A percentile compares a stretch with the other conserved stretches of the same genome.
phyloP scores from a whole-genome alignment of 2,888 invertebrate genomes.

The Leptura quadrifasciata region DNA sequence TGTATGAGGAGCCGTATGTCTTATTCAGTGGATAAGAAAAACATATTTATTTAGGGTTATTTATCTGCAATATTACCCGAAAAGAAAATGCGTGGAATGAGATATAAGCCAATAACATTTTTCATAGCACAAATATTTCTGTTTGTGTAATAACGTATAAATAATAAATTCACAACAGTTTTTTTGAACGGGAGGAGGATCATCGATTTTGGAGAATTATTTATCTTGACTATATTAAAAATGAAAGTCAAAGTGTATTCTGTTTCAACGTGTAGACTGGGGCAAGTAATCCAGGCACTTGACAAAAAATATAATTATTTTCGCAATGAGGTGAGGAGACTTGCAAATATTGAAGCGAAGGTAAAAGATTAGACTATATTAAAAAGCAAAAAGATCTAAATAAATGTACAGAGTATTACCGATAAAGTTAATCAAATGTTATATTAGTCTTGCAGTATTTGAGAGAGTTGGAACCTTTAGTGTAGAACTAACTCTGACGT shows the following conservation, averaged over 20 bases:
- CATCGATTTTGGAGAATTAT: background rate
- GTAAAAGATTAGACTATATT: too few species aligned
- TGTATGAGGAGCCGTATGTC: background rate
- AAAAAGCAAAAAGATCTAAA: too few species aligned
- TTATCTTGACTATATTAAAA: background rate
- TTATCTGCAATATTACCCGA: background rate
- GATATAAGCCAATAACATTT: slow-evolving; percentile 6
- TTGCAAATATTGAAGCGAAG: too few species aligned
- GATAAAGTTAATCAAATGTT: too few species aligned
- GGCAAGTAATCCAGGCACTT: background rate
- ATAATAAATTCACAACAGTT: background rate
- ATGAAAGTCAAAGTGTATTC: background rate
- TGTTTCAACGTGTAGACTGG: background rate
- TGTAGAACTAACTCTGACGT: too few species aligned
- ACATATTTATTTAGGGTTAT: background rate
- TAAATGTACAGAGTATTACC: too few species aligned
- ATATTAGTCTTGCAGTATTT: too few species aligned
- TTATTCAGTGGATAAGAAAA: background rate
- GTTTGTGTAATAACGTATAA: background rate
- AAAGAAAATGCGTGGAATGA: background rate
- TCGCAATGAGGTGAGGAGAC: too few species aligned
- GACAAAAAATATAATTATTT: background rate
- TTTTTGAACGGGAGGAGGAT: too few species aligned
- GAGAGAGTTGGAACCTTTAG: too few species aligned
- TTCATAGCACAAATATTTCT: background rate